Evolutionary conservation across 2,113 vertebrate genomes (phyloP), one percentile per base, ranked within the genome.

Genomic region (Tylochromis polylepis): DNA sequence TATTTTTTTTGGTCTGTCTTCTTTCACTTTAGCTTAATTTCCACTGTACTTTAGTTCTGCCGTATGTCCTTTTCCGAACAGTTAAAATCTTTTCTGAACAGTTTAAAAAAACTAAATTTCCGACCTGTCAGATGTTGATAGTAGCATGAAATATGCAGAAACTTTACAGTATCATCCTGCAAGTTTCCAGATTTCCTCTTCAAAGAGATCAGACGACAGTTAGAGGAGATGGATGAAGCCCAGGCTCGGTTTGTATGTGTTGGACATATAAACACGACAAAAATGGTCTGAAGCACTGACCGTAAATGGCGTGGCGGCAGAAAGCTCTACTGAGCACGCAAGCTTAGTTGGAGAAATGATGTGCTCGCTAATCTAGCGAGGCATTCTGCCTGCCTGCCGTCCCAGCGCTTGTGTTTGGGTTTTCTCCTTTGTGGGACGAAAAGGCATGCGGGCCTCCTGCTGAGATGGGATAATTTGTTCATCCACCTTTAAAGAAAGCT

Each of bases 281-380:
- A 83, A 81, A 87, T 24, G 84, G 70, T 82, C 84, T 29, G 18
- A 85, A 65, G 77, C 24, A 78, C 27, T 91, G 65, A 59, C 90
- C 89, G 59, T 89, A 91, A 90, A 91, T 83, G 87, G 81, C 16
- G 70, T 11, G 38, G 46, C 8, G 5, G 81, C 82, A 78, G 43
- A 91, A 78, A 79, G 27, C 18, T 70, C 46, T 24, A 51, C 60
- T 83, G 58, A 41, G 75, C 65, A 11, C 2, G 10, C 38, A 80
- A 56, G 34, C 58, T 27, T 56, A 22, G 46, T 75, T n/a, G 55
- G 90, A 80, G 89, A 91, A 95, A 91, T 75, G 31, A 88, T 84
- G 87, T 81, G 60, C 78, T 88, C 60, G 24, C 84, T 90, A 67
- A 89, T 90, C 65, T 81, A 36, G 56, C 22, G 41, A 91, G 27